Conservation (phyloP, 1,140 invertebrate genomes). For the Ceratina australensis region DNA sequence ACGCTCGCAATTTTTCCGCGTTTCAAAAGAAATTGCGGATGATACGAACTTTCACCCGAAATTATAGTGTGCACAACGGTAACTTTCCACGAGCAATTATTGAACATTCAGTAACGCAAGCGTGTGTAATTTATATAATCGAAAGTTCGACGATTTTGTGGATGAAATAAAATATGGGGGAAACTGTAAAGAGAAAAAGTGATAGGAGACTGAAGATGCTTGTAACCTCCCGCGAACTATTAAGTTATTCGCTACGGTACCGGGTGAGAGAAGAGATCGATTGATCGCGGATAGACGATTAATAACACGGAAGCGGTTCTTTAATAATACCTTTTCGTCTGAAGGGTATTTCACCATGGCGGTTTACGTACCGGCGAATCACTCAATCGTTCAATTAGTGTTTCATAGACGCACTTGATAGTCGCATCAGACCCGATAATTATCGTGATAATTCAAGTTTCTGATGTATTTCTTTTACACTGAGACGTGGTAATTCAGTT, state of each 20-base stretch:
- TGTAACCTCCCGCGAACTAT: conserved; percentile 6
- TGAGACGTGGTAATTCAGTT: not conserved
- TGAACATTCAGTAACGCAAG: conserved; percentile 26
- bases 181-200: not conserved
- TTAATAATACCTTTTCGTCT: conserved; percentile 29
- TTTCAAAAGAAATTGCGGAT: conserved; percentile 15
- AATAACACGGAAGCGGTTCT: conserved; percentile 39
- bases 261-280: not conserved
- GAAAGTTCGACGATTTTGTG: conserved; percentile 26
- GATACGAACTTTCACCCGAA: conserved; percentile 53
- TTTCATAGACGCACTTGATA: not conserved
- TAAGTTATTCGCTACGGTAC: not conserved
- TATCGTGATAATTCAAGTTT: conserved; percentile 10
- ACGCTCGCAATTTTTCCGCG: not conserved
- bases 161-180: not conserved
- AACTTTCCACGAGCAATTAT: conserved; percentile 51
- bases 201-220: not conserved
- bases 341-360: not conserved
- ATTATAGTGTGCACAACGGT: conserved; percentile 39
- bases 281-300: conserved; percentile 22
- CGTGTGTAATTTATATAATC: conserved; percentile 37
- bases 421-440: not conserved
- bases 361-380: conserved; percentile 7
- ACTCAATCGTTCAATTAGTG: conserved; percentile 21
- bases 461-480: not conserved